phyloP scores from a whole-genome alignment of 2,888 invertebrate species.

The Bombylius discolor region DNA sequence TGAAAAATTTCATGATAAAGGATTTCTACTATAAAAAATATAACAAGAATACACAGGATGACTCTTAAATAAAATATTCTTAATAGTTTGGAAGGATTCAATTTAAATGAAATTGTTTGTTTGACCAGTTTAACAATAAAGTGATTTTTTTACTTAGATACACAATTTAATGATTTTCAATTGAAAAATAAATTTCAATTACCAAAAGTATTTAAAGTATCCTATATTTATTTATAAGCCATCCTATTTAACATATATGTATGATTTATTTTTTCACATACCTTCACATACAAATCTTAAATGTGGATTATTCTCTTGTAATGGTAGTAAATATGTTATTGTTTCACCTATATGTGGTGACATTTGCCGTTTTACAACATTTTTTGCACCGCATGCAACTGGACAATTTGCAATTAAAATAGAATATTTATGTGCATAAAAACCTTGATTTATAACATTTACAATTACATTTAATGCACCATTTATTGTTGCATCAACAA shows the following conservation, averaged over 20 bases:
- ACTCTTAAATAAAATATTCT: no score
- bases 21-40: neutral
- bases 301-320: conserved; percentile 16
- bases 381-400: conserved; percentile 15
- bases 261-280: no score
- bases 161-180: no score
- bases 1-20: no score
- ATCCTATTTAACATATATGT: no score
- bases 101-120: no score
- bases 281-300: conserved; percentile 21
- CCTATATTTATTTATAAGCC: no score
- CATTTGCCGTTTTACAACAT: conserved; percentile 19
- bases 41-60: neutral
- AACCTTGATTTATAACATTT: conserved; percentile 23
- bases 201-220: no score
- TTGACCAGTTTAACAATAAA: no score
- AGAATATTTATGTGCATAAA: conserved; percentile 17
- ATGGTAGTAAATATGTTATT: conserved; percentile 24
- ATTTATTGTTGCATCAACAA: conserved; percentile 26
- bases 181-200: no score
- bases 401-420: conserved; percentile 23
- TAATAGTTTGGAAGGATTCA: neutral
- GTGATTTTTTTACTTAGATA: no score
- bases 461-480: conserved; percentile 24
- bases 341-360: conserved; percentile 21